phyloP scores from a whole-genome alignment of 2,888 invertebrate genomes.

The Alcis repandata region DNA sequence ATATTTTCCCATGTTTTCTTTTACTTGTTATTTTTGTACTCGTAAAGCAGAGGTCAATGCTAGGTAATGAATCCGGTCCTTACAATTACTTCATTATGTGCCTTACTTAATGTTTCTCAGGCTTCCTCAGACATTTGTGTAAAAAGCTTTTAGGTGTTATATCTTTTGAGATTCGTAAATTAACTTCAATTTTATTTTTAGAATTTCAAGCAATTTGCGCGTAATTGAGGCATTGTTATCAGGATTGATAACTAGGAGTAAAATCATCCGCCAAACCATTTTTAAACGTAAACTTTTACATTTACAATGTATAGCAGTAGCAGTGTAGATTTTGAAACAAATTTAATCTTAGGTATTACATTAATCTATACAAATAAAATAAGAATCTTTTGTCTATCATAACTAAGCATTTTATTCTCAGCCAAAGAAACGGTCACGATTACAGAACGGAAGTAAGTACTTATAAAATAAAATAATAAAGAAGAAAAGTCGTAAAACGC shows the following conservation, averaged over 20 bases:
- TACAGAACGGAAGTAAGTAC: not conserved
- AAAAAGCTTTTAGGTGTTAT: constrained; percentile 28
- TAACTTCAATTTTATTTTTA: not conserved
- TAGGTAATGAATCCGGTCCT: constrained; percentile 43
- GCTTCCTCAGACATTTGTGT: constrained; percentile 14
- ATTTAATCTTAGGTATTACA: not conserved
- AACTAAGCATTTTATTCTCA: no score
- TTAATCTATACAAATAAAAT: no score
- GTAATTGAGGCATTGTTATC: not conserved
- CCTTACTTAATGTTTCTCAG: constrained; percentile 33
- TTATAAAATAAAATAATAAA: not conserved
- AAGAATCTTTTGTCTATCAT: no score
- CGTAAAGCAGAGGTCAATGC: constrained; percentile 44
- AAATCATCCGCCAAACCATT: no score
- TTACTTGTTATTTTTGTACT: not conserved
- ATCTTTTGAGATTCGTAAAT: constrained; percentile 9
- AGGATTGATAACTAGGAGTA: not conserved
- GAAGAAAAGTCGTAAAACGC: not conserved
- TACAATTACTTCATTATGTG: constrained; percentile 43
- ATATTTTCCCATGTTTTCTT: constrained; percentile 19
- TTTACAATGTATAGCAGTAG: no score
- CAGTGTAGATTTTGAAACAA: not conserved
- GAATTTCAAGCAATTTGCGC: not conserved
- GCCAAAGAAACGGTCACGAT: not conserved
- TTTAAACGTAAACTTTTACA: no score